Conservation (phyloP, 2,888 invertebrate genomes). For the Hermodice carunculata region DNA sequence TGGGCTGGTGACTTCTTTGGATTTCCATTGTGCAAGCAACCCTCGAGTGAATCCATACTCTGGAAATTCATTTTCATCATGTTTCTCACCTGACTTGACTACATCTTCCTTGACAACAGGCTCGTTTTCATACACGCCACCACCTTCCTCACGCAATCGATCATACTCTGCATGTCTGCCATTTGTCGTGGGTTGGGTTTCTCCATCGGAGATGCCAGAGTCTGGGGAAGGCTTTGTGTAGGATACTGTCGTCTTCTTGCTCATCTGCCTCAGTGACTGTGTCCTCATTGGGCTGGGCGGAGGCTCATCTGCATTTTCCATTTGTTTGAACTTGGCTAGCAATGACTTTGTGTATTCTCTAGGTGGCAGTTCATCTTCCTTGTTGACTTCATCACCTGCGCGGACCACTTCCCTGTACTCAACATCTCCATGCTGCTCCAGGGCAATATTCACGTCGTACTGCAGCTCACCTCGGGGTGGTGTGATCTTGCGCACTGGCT, state of each 20-base stretch:
- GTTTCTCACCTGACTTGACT: conserved; percentile 9
- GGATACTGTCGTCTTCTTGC: too few species aligned
- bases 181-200: too few species aligned
- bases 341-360: conserved; percentile 8
- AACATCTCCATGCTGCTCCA: neutral
- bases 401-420: neutral
- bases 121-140: neutral
- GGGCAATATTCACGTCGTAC: neutral
- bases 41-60: conserved; percentile 31
- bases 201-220: conserved; percentile 4
- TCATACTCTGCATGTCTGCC: too few species aligned
- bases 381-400: conserved; percentile 7
- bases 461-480: conserved; percentile 18
- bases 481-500: conserved; percentile 23
- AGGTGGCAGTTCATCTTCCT: conserved; percentile 19
- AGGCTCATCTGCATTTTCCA: conserved; percentile 37
- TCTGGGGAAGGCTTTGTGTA: conserved; percentile 4
- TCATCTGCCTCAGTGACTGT: too few species aligned
- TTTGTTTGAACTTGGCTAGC: conserved; percentile 25
- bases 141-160: neutral
- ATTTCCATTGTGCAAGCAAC: conserved; percentile 10
- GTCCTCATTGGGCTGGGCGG: conserved; percentile 39
- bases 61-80: conserved; percentile 31
- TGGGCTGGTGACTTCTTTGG: conserved; percentile 1
- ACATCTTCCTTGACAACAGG: neutral